Conservation (phyloP, 2,888 invertebrate species). For the Lagria hirta region DNA sequence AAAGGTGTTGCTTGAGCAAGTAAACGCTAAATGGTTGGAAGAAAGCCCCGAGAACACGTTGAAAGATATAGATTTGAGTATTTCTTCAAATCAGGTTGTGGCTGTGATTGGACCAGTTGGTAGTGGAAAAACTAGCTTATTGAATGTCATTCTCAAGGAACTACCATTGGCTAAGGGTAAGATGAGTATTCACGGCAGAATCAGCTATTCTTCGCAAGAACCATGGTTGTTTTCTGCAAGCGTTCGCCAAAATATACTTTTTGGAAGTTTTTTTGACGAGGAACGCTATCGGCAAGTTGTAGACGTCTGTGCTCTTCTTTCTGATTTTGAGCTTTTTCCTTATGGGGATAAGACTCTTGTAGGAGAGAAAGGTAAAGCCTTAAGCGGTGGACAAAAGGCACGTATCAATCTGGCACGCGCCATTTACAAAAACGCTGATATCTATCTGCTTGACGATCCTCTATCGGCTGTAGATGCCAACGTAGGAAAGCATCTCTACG, state of each 20-base stretch:
- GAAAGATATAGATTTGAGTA: slow-evolving; percentile 54
- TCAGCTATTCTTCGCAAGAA: slow-evolving; percentile 64
- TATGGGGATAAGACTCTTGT: slow-evolving; percentile 76
- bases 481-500: slow-evolving; percentile 73
- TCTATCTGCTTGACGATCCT: slow-evolving; percentile 81
- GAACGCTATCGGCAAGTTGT: slow-evolving; percentile 64
- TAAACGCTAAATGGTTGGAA: slow-evolving; percentile 67
- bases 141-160: slow-evolving; percentile 56
- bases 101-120: slow-evolving; percentile 71
- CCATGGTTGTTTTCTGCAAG: slow-evolving; percentile 64
- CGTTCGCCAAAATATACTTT: slow-evolving; percentile 77
- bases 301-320: slow-evolving; percentile 64
- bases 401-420: slow-evolving; percentile 78
- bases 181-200: slow-evolving; percentile 55
- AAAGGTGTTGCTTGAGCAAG: slow-evolving; percentile 62
- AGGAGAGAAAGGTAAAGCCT: slow-evolving; percentile 77
- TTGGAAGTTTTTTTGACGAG: slow-evolving; percentile 65
- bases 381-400: slow-evolving; percentile 86
- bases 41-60: slow-evolving; percentile 49
- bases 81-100: slow-evolving; percentile 50
- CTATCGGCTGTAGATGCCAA: slow-evolving; percentile 79
- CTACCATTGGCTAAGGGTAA: slow-evolving; percentile 53
- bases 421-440: slow-evolving; percentile 74
- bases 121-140: slow-evolving; percentile 63
- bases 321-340: slow-evolving; percentile 74